Conservation (phyloP, 1,140 invertebrate genomes). For the Drosophila teissieri region DNA sequence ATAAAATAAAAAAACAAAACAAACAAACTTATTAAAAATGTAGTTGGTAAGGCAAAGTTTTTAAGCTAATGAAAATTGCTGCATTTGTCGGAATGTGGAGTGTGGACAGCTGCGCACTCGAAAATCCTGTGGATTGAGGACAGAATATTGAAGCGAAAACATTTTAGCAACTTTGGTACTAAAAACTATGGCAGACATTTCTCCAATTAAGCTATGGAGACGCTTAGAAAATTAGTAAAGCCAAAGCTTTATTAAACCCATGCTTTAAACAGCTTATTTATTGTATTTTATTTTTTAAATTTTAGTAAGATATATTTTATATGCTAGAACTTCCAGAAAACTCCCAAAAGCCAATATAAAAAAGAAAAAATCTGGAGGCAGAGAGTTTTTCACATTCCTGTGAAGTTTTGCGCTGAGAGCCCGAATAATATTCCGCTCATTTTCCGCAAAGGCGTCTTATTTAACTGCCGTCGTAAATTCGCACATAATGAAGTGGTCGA, state of each 20-base stretch:
- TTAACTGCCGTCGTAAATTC: slow-evolving; percentile 28
- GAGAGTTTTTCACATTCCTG: background rate
- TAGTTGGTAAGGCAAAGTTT: slow-evolving; percentile 67
- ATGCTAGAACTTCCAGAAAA: too few species aligned
- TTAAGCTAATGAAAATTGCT: slow-evolving; percentile 73
- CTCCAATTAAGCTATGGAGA: slow-evolving; percentile 12
- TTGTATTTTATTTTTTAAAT: too few species aligned
- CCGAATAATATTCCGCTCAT: background rate
- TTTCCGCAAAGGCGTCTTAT: slow-evolving; percentile 17
- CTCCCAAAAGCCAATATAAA: too few species aligned
- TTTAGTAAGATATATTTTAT: too few species aligned
- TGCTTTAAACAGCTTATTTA: background rate
- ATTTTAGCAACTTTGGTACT: slow-evolving; percentile 14
- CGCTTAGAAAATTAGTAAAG: slow-evolving; percentile 13
- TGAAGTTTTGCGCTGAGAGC: background rate
- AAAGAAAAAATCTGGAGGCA: too few species aligned
- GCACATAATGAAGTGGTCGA: slow-evolving; percentile 57
- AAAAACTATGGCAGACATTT: slow-evolving; percentile 13
- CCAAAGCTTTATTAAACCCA: background rate
- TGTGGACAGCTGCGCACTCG: slow-evolving; percentile 28
- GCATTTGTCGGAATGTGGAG: slow-evolving; percentile 37
- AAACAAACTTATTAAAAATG: slow-evolving; percentile 77
- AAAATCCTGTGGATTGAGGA: slow-evolving; percentile 4
- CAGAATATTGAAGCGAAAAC: background rate
- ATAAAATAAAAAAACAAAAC: slow-evolving; percentile 32